Evolutionary conservation across 1,140 invertebrate species (phyloP), one percentile per base, ranked within the genome.

Genomic region (Brachionus angularis): DNA sequence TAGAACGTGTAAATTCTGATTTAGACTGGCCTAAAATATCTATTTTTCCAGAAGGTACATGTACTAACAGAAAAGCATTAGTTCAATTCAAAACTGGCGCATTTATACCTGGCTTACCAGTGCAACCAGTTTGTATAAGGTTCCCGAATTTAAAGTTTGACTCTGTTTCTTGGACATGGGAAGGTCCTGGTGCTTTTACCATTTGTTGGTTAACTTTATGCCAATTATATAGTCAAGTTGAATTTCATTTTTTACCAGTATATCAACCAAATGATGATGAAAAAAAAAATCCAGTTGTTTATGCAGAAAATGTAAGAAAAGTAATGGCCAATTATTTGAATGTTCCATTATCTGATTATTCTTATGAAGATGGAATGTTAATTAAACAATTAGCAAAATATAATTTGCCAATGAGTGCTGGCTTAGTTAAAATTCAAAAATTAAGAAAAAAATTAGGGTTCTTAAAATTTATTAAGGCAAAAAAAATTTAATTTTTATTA

Each of bases 151-250:
- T 88, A 77, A 83, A 89, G 75, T 67, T 67, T 12, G 91, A 97
- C 78, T 93, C 91, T 2, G 87, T 93, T 42, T 93, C 92, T 0
- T 97, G 93, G 93, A 96, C 93, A 3, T 97, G 93, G 93, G 91
- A 95, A 82, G 93, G 93, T 70, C 91, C 92, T 73, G 89, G 89
- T 82, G 90, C 90, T 91, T 82, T 90, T 73, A 88, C 89, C 77
- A 83, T 92, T 29, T 79, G 96, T 7, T 96, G 92, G 91, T 80
- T 93, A 71, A 94, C 92, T 0, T 82, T 96, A 73, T 90, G 91
- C 5, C 90, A 93, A 80, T 87, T 94, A 72, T 88, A 90, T 76
- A 95, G 89, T 74, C 86, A 86, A 58, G 89, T 91, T 76, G 92
- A 96, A 84, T 89, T 96, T 58, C 92, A 97, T 76, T 21, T 72